A percentile compares a stretch with the other conserved stretches of the same genome.
phyloP scores from a whole-genome alignment of 2,113 vertebrate genomes.

The Acanthisitta chloris region DNA sequence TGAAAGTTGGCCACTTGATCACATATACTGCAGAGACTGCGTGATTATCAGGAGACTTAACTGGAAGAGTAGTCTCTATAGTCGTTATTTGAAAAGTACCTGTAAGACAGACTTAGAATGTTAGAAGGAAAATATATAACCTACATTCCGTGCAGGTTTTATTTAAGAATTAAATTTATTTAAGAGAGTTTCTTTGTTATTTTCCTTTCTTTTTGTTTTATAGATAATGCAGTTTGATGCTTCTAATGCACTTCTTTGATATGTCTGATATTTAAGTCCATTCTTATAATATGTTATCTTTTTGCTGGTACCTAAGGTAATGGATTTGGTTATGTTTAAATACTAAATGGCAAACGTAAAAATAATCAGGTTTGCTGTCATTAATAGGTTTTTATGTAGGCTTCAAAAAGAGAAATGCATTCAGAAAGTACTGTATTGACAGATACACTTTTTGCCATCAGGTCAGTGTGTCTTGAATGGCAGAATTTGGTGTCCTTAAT shows the following conservation, averaged over 20 bases:
- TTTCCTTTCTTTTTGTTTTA: neutral
- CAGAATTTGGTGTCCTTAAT: neutral
- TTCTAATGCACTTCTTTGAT: slow-evolving; percentile 2
- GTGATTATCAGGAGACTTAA: neutral
- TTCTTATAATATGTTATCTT: neutral
- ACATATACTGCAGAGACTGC: neutral
- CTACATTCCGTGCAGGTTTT: neutral
- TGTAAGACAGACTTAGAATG: neutral
- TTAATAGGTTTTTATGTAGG: neutral
- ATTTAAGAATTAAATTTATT: too few species aligned
- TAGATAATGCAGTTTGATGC: neutral
- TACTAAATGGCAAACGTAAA: neutral
- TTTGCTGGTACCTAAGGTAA: neutral
- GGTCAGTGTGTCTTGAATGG: neutral
- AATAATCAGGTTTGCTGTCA: neutral
- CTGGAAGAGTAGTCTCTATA: neutral
- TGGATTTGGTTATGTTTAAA: neutral
- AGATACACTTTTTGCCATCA: neutral
- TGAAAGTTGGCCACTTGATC: neutral
- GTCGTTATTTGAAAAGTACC: neutral
- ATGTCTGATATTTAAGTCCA: neutral
- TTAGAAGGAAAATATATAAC: neutral
- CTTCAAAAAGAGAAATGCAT: neutral
- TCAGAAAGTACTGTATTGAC: neutral
- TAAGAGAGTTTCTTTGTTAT: neutral